Percentiles rank a stretch among this genome's conserved stretches.
Evolutionary conservation across 2,797 vertebrate species (phyloP).

Genomic region (Limosa lapponica): DNA sequence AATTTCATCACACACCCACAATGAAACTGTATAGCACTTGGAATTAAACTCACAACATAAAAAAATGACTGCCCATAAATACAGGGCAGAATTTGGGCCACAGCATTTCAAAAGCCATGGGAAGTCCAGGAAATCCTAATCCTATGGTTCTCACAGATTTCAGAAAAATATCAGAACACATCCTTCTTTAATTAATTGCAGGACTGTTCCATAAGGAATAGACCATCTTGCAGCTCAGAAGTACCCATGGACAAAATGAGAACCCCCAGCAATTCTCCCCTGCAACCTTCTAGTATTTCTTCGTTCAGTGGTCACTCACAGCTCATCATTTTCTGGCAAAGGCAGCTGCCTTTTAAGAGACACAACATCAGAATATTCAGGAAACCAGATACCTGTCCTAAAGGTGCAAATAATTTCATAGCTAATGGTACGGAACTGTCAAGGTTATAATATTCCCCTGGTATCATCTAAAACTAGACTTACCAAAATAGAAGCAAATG

Average conservation of each 20-base stretch:
- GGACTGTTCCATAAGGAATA: fast-evolving
- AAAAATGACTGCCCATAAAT: not conserved
- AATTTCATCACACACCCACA: slow-evolving; percentile 10
- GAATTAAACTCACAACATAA: not conserved
- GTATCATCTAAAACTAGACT: not conserved
- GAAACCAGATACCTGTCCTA: not conserved
- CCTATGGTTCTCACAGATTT: not conserved
- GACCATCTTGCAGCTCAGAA: not conserved
- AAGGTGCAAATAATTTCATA: not conserved
- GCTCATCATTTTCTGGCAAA: not conserved
- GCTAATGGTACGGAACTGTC: not conserved
- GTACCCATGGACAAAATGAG: not conserved
- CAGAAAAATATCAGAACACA: not conserved
- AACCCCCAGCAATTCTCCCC: not conserved
- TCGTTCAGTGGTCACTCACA: not conserved
- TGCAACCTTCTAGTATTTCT: not conserved
- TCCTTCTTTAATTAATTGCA: not conserved
- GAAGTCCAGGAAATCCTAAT: slow-evolving; percentile 11
- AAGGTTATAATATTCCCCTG: slow-evolving; percentile 46
- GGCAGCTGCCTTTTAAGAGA: not conserved
- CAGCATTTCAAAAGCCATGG: not conserved
- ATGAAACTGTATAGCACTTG: slow-evolving; percentile 7
- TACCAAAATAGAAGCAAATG: slow-evolving; percentile 31
- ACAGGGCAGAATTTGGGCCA: not conserved
- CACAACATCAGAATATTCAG: not conserved